Percentiles rank a stretch among this genome's conserved stretches.
Conservation (phyloP, 2,797 vertebrate species). For the Streptopelia turtur region DNA sequence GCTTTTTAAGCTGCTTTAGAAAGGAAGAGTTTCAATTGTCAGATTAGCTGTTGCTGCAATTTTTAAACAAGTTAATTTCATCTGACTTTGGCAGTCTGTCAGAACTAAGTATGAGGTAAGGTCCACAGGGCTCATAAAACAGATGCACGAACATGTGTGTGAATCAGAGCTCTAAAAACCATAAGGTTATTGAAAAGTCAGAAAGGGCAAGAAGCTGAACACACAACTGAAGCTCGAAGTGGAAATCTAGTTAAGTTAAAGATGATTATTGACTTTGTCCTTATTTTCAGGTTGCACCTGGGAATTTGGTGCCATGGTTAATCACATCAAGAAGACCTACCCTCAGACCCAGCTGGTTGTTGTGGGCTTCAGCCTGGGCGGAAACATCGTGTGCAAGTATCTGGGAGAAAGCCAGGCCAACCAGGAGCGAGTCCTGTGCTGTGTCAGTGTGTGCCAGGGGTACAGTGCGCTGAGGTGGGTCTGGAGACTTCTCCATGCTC, state of each 20-base stretch:
- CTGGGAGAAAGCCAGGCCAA: slow-evolving; percentile 91
- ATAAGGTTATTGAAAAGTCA: slow-evolving; percentile 7
- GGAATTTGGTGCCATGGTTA: slow-evolving; percentile 97
- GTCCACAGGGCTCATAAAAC: not conserved
- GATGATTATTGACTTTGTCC: not conserved
- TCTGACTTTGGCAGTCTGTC: not conserved
- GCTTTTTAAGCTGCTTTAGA: not conserved
- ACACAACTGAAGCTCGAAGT: not conserved
- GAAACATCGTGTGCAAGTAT: slow-evolving; percentile 98
- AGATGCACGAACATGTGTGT: not conserved
- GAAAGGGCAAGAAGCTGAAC: not conserved
- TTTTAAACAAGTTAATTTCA: not conserved
- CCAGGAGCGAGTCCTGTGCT: slow-evolving; percentile 95
- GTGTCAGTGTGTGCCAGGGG: slow-evolving; percentile 95
- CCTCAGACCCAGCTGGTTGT: slow-evolving; percentile 91
- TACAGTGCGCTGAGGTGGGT: slow-evolving; percentile 95
- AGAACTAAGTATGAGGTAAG: not conserved
- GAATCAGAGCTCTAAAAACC: not conserved
- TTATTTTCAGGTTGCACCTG: slow-evolving; percentile 90
- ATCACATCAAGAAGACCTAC: slow-evolving; percentile 90
- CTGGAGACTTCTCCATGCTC: fast-evolving
- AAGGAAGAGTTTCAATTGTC: not conserved
- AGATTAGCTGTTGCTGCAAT: not conserved
- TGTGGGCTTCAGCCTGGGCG: slow-evolving; percentile 96
- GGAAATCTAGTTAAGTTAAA: not conserved